phyloP scores from a whole-genome alignment of 2,888 invertebrate species.

The Coenonympha arcania region DNA sequence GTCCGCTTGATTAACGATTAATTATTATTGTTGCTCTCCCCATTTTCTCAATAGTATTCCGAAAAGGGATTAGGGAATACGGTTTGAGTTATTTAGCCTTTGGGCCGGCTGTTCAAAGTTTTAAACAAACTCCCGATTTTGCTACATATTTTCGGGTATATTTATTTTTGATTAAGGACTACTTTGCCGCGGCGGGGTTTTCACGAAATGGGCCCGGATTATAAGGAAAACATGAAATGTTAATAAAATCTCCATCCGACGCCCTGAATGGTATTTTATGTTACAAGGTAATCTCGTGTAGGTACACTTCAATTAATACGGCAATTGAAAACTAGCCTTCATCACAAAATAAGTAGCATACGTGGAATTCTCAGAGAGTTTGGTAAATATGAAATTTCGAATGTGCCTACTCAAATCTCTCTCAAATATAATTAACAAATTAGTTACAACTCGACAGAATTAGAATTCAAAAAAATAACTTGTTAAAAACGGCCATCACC shows the following conservation, averaged over 20 bases:
- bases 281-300: background rate
- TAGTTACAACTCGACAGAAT: no score
- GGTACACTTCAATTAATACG: background rate
- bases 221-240: constrained; percentile 17
- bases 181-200: constrained; percentile 6
- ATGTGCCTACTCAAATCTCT: no score
- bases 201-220: constrained; percentile 9
- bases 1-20: constrained; percentile 66
- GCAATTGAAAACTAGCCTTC: background rate
- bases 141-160: constrained; percentile 18
- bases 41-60: constrained; percentile 35
- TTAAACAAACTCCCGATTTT: constrained; percentile 12
- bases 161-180: constrained; percentile 19
- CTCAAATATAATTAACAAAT: no score
- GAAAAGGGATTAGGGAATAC: constrained; percentile 32
- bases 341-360: background rate
- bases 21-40: constrained; percentile 75
- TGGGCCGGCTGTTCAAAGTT: constrained; percentile 14
- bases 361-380: no score
- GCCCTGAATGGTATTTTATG: background rate
- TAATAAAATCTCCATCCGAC: constrained; percentile 12
- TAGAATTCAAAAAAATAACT: no score
- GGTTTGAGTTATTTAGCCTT: constrained; percentile 21
- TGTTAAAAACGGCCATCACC: no score
- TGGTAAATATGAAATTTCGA: no score